Evolutionary conservation across 1,140 invertebrate species (phyloP).

Genomic region (Onthophagus taurus): DNA sequence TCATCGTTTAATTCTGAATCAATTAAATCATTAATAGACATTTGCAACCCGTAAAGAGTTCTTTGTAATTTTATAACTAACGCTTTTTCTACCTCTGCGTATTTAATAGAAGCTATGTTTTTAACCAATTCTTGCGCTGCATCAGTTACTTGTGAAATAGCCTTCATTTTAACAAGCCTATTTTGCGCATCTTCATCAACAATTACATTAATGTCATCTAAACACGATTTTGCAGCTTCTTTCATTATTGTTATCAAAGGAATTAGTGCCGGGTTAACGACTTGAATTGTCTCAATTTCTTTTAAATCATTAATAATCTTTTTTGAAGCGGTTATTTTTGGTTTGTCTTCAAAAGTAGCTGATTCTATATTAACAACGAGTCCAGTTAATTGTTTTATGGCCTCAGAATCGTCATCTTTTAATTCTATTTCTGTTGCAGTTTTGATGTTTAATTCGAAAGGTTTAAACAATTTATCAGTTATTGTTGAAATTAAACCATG

Average conservation of each 20-base stretch:
- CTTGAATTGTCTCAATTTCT: too few relatives aligned
- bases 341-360: too few relatives aligned
- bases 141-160: constrained; percentile 3
- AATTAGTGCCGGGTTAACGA: too few relatives aligned
- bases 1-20: constrained; percentile 22
- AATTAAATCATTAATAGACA: constrained; percentile 29
- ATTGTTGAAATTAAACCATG: too few relatives aligned
- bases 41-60: constrained; percentile 28
- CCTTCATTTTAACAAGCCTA: constrained; percentile 1
- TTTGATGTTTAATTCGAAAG: too few relatives aligned
- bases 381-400: too few relatives aligned
- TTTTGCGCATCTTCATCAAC: neutral
- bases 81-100: constrained; percentile 20
- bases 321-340: too few relatives aligned
- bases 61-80: constrained; percentile 26
- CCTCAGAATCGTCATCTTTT: too few relatives aligned
- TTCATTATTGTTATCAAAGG: neutral
- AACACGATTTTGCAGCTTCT: neutral
- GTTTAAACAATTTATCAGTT: too few relatives aligned
- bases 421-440: too few relatives aligned
- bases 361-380: too few relatives aligned
- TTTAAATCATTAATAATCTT: too few relatives aligned
- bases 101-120: constrained; percentile 28
- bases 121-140: constrained; percentile 17
- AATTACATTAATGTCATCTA: constrained; percentile 1